Evolutionary conservation across 2,888 invertebrate species (phyloP).

Genomic region (Microctonus aethiopoides): DNA sequence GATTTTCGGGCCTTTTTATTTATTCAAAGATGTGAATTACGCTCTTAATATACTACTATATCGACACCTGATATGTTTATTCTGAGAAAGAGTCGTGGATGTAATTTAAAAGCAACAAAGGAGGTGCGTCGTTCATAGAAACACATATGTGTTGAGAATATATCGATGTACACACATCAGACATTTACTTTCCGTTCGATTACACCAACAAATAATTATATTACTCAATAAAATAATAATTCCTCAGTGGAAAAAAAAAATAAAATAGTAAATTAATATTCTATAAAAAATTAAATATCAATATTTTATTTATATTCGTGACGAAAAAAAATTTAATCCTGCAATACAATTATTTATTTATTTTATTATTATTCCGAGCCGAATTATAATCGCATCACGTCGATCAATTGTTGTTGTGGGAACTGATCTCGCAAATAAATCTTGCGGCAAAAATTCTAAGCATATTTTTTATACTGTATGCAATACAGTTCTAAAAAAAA

Average conservation of each 20-base stretch:
- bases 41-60: too few species aligned
- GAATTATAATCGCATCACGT: constrained; percentile 13
- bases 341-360: too few species aligned
- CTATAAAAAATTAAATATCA: neutral
- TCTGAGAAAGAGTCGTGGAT: neutral
- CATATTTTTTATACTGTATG: too few species aligned
- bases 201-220: neutral
- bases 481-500: neutral
- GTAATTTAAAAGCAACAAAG: neutral
- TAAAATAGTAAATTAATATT: neutral
- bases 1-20: too few species aligned
- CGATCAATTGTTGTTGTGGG: neutral
- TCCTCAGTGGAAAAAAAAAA: neutral
- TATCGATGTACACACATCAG: neutral
- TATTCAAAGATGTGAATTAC: neutral
- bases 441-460: neutral
- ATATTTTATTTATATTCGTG: too few species aligned
- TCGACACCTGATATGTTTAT: neutral
- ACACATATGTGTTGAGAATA: neutral
- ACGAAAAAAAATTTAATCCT: too few species aligned
- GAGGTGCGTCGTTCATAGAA: neutral
- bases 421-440: constrained; percentile 13
- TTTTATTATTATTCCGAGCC: neutral
- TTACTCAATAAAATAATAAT: neutral
- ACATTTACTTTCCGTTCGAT: neutral